Percentiles rank a stretch among this genome's conserved stretches.
These are phyloP conservation scores for Ladona fulva DNA, from an alignment of 1,140 invertebrate species.

Conservation along the genomic window DNA sequence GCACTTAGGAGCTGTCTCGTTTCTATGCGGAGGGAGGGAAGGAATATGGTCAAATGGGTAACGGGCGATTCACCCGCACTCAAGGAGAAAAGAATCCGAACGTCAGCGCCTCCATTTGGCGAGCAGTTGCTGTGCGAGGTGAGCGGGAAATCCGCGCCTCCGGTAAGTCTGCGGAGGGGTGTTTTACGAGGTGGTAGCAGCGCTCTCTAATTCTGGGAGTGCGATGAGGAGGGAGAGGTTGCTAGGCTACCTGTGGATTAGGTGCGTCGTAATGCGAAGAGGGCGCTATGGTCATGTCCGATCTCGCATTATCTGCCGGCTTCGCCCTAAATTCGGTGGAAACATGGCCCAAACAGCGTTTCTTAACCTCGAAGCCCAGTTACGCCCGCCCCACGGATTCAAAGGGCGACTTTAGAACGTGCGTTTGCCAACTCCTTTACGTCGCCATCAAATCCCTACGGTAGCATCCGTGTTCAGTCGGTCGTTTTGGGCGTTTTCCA, in stretches of 20 bases:
- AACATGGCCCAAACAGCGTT: background rate
- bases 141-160: too few relatives aligned
- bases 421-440: background rate
- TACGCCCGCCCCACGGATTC: background rate
- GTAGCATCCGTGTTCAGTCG: background rate
- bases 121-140: too few relatives aligned
- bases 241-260: background rate
- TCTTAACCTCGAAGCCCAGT: conserved; percentile 2
- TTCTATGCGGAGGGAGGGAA: too few relatives aligned
- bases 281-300: background rate
- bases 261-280: background rate
- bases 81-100: too few relatives aligned
- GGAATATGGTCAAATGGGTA: too few relatives aligned
- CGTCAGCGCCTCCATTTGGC: too few relatives aligned
- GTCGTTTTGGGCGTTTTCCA: background rate
- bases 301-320: background rate
- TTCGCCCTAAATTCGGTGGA: background rate
- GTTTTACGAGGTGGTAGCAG: background rate
- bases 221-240: background rate
- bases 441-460: background rate
- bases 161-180: background rate
- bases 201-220: background rate
- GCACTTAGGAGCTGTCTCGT: too few relatives aligned
- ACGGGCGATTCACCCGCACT: too few relatives aligned
- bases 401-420: background rate